Base-by-base conservation (phyloP, 2,113 vertebrate genomes). In the Bubo blakistoni region DNA sequence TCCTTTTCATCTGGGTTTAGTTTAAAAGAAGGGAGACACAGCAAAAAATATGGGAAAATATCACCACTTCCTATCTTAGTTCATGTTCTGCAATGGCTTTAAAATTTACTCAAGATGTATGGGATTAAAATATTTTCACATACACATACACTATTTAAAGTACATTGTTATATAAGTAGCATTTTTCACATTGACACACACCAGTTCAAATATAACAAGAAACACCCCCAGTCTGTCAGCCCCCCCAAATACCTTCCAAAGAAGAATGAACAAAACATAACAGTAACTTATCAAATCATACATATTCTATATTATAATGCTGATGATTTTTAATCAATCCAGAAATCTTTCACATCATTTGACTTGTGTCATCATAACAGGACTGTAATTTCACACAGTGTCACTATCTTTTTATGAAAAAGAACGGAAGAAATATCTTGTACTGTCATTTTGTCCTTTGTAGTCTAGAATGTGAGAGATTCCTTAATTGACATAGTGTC, bases 401-500 rank as follows among this genome's bases (percentile, higher is more conserved):
- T 77, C 92, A 95, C 95, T 96, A 92, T 92, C 79, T 96, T 96
- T 87, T 44, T 94, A 92, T 71, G 81, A 95, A 97, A 94, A 94
- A 96, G 86, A 97, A 93, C 34, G 51, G 91, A 97, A 95, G 90
- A 85, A 89, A 97, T 94, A 95, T 88, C 94, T 93, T 97, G 96
- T 96, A 93, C 78, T 97, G 95, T 97, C 80, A 95, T 78, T 93
- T 97, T 96, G 83, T 81, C 96, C 91, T 97, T 97, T 96, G 97
- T 95, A 97, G 94, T 96, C 90, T 96, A 91, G 91, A 97, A 97
- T 90, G 97, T 87, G 84, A 97, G 90, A 95, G 89, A 96, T 95
- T 97, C 96, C 89, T 96, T 97, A 96, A 97, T 94, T 96, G 94
- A 96, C 96, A 97, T 66, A 96, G 93, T 97, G 94, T 91, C 95